Evolutionary conservation across 2,113 vertebrate species (phyloP).

Genomic region (Reinhardtius hippoglossoides): DNA sequence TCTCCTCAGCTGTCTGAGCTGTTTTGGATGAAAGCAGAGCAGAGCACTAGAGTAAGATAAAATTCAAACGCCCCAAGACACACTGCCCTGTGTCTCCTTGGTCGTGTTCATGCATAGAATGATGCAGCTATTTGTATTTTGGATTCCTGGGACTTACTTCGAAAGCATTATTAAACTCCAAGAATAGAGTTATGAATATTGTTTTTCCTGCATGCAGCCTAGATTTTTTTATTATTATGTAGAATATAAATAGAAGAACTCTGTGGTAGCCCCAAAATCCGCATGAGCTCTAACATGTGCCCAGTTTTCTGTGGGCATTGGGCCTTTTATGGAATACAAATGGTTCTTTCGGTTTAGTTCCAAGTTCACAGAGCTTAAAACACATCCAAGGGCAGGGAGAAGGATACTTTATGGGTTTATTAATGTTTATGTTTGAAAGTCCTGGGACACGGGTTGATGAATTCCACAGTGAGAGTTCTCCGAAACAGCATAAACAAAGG

Average conservation of each 20-base stretch:
- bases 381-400: conserved; percentile 18
- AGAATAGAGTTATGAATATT: conserved; percentile 55
- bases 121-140: conserved; percentile 51
- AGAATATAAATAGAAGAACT: conserved; percentile 49
- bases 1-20: conserved; percentile 65
- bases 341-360: conserved; percentile 43
- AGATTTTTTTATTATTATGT: conserved; percentile 14
- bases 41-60: conserved; percentile 61
- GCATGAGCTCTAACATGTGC: conserved; percentile 37
- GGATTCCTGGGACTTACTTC: conserved; percentile 46
- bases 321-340: conserved; percentile 49
- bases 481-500: conserved; percentile 44
- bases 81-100: conserved; percentile 42
- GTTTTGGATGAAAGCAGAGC: conserved; percentile 69
- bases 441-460: conserved; percentile 31
- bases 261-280: conserved; percentile 47
- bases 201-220: conserved; percentile 36
- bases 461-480: conserved; percentile 36
- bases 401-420: conserved; percentile 39
- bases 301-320: conserved; percentile 43
- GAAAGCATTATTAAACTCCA: conserved; percentile 55
- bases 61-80: conserved; percentile 66
- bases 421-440: conserved; percentile 37
- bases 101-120: conserved; percentile 59
- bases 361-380: conserved; percentile 51